Evolutionary conservation across 2,113 vertebrate species (phyloP).

Genomic region (Tympanuchus pallidicinctus): DNA sequence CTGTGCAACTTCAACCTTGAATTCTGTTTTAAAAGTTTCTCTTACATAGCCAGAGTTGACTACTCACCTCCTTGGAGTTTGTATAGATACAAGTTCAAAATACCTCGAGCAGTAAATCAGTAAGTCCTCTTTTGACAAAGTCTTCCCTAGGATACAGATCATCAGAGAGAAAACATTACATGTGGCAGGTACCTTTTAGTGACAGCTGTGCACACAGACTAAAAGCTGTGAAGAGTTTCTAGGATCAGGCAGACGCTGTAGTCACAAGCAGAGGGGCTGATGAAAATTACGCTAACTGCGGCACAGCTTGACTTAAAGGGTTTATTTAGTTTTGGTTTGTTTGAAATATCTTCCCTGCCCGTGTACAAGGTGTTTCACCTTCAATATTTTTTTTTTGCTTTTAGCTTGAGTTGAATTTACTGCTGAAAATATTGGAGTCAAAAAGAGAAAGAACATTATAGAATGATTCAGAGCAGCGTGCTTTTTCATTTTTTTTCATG

Average conservation of each 20-base stretch:
- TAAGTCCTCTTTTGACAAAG: background rate
- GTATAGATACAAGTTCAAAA: background rate
- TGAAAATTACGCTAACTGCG: background rate
- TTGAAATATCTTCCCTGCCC: background rate
- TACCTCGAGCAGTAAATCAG: background rate
- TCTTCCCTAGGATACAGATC: background rate
- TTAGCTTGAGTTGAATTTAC: constrained; percentile 37
- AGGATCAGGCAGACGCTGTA: background rate
- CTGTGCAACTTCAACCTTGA: background rate
- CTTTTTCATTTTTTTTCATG: background rate
- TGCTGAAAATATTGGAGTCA: constrained; percentile 16
- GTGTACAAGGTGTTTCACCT: background rate
- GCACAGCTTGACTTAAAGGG: background rate
- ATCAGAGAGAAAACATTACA: background rate
- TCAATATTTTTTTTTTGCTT: constrained; percentile 44
- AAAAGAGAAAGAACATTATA: background rate
- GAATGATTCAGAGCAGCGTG: background rate
- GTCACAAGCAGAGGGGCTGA: background rate
- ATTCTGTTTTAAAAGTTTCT: background rate
- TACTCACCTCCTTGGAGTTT: background rate
- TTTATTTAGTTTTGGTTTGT: background rate
- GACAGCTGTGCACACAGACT: background rate
- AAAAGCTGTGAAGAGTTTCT: background rate
- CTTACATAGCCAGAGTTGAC: background rate
- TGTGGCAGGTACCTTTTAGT: background rate